Evolutionary conservation across 1,140 invertebrate species (phyloP).

Genomic region (Choristoneura fumiferana): DNA sequence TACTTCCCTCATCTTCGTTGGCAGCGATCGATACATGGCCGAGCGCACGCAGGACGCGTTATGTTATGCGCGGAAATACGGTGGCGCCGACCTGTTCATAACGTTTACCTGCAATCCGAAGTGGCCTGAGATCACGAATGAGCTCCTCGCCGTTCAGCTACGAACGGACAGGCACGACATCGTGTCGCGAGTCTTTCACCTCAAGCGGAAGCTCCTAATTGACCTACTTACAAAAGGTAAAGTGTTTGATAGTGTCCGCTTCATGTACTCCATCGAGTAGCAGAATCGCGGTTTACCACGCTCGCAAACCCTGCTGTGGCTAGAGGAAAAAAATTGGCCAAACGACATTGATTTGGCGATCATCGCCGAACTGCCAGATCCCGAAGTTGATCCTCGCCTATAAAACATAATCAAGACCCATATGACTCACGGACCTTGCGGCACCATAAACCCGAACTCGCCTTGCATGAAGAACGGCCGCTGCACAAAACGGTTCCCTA

Average conservation of each 20-base stretch:
- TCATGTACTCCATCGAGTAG: slow-evolving; percentile 68
- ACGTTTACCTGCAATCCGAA: slow-evolving; percentile 26
- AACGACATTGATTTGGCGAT: slow-evolving; percentile 22
- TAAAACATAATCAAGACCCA: background rate
- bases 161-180: slow-evolving; percentile 65
- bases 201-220: slow-evolving; percentile 65
- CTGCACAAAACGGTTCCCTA: slow-evolving; percentile 55
- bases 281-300: slow-evolving; percentile 73
- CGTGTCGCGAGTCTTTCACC: slow-evolving; percentile 66
- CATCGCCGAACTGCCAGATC: too few species aligned
- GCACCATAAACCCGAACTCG: slow-evolving; percentile 45
- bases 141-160: slow-evolving; percentile 7
- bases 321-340: background rate
- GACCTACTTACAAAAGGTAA: slow-evolving; percentile 35
- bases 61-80: background rate
- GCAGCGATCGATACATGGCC: too few species aligned
- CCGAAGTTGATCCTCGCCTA: background rate
- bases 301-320: background rate
- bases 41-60: background rate
- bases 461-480: slow-evolving; percentile 64
- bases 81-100: slow-evolving; percentile 5
- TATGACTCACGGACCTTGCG: slow-evolving; percentile 43
- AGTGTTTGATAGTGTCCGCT: slow-evolving; percentile 46
- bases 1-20: background rate
- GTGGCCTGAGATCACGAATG: slow-evolving; percentile 21